Percentiles rank a stretch among this genome's conserved stretches.
Evolutionary conservation across 2,888 invertebrate genomes (phyloP).

Genomic region (Drosophila longiperda): DNA sequence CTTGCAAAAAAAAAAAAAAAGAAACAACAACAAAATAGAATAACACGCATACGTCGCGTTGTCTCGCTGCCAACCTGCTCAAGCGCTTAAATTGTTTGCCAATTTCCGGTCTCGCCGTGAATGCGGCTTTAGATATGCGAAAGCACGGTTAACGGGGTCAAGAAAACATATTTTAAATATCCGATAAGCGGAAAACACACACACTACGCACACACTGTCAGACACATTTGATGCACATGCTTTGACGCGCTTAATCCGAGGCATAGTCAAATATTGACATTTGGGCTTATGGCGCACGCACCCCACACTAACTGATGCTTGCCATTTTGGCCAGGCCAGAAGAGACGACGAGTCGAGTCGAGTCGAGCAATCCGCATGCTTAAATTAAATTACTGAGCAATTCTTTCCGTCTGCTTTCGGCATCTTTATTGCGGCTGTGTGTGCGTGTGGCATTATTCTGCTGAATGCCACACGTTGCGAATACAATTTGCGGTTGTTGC

Average conservation of each 20-base stretch:
- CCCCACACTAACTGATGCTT: conserved; percentile 68
- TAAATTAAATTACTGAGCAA: conserved; percentile 78
- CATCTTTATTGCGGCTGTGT: conserved; percentile 38
- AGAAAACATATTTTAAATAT: conserved; percentile 56
- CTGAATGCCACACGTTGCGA: conserved; percentile 60
- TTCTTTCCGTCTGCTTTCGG: conserved; percentile 72
- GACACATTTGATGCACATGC: conserved; percentile 54
- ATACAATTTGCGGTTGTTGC: conserved; percentile 59
- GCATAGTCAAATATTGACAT: conserved; percentile 79
- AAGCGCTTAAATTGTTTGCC: conserved; percentile 73
- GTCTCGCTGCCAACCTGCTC: conserved; percentile 19
- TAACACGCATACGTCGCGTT: conserved; percentile 62
- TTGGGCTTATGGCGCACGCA: conserved; percentile 74
- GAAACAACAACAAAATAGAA: conserved; percentile 57
- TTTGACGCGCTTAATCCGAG: conserved; percentile 62
- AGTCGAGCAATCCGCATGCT: conserved; percentile 52
- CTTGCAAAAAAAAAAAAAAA: conserved; percentile 19
- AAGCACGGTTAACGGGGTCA: conserved; percentile 11
- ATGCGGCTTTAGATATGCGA: conserved; percentile 49
- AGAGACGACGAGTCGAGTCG: background rate
- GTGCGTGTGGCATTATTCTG: conserved; percentile 43
- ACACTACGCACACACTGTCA: conserved; percentile 1
- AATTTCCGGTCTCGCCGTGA: conserved; percentile 72
- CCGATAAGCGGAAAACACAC: conserved; percentile 29
- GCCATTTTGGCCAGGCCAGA: conserved; percentile 31